Evolutionary conservation across 92 coral and sea anemone genomes (phyloP).

Genomic region (Micromussa lordhowensis): DNA sequence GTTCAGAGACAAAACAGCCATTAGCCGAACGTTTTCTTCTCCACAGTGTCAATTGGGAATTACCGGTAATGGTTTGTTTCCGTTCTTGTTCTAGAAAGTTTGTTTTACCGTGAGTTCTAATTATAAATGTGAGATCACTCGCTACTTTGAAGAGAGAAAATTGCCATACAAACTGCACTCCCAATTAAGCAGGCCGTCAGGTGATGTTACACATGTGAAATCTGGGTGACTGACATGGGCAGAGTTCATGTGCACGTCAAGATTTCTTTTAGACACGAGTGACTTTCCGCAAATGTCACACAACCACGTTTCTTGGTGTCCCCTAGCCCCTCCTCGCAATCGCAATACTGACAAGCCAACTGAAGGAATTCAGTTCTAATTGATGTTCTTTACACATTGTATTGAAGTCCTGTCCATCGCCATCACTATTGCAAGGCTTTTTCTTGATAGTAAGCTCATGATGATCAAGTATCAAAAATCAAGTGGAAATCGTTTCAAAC

Average conservation of each 20-base stretch:
- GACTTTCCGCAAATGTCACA: constrained; percentile 35
- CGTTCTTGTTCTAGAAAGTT: constrained; percentile 4
- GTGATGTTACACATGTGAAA: background rate
- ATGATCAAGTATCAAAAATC: background rate
- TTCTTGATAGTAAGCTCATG: too few species aligned
- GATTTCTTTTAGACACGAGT: constrained; percentile 35
- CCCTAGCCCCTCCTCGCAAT: constrained; percentile 22
- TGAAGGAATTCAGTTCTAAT: too few species aligned
- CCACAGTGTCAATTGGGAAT: constrained; percentile 42
- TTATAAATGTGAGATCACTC: constrained; percentile 37
- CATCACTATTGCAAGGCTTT: background rate
- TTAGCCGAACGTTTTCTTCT: constrained; percentile 46
- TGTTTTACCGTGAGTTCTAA: constrained; percentile 28
- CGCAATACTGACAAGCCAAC: too few species aligned
- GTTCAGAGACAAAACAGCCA: constrained; percentile 14
- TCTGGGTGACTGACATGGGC: constrained; percentile 23
- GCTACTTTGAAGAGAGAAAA: constrained; percentile 38
- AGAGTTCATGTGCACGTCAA: constrained; percentile 28
- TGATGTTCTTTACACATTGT: too few species aligned
- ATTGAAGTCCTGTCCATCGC: background rate
- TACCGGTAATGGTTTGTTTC: background rate
- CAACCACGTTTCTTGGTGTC: constrained; percentile 26
- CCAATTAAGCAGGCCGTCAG: constrained; percentile 30
- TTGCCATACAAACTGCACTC: constrained; percentile 39
- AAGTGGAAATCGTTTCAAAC: background rate